Base-by-base conservation (phyloP, 92 coral and sea anemone species). In the Phenganax stokvisi region DNA sequence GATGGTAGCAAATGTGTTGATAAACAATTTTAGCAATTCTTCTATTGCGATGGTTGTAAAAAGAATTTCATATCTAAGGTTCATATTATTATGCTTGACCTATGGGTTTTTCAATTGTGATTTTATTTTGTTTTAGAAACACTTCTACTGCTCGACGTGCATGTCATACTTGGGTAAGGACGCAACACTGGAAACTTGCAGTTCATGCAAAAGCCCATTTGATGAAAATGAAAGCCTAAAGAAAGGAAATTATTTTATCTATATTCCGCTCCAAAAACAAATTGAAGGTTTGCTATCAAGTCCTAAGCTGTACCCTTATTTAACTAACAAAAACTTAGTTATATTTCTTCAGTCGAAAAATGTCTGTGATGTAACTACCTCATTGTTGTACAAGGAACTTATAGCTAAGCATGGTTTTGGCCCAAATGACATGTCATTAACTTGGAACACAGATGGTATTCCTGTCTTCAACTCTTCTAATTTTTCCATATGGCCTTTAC, bases 171-270 rank as follows among this genome's bases (percentile, higher is more conserved):
- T 69, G 74, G 74, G 74, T 17, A 69, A 15, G 12, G 7, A 69
- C 30, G 15, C 51, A 69, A n/a, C 74, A 8, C 28, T 6, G 7
- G n/a, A 10, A 69, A 29, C 13, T 4, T 69, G 74, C 25, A 16
- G 29, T 15, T 29, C 51, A 47, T 69, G 74, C 25, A 29, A 10
- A 17, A 10, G 6, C 7, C 10, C 51, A 47, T 69, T 69, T n/a
- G 30, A 69, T 31, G 54, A 70, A 51, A 51, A 9, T 31, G 74
- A 27, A 15, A 70, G 74, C 17, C 8, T 70, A 10, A 70, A 70
- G 17, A 70, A 70, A 7, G 74, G 74, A 31, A 15, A 70, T n/a
- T 70, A 70, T n/a, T 70, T 70, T n/a, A 70, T 70, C 37, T 70
- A 70, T n/a, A 70, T 70, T 8, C 47, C 9, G 8, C 52, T 70